These are phyloP conservation scores for Plagodis pulveraria DNA, from an alignment of 2,888 invertebrate species.

Conservation along the genomic window DNA sequence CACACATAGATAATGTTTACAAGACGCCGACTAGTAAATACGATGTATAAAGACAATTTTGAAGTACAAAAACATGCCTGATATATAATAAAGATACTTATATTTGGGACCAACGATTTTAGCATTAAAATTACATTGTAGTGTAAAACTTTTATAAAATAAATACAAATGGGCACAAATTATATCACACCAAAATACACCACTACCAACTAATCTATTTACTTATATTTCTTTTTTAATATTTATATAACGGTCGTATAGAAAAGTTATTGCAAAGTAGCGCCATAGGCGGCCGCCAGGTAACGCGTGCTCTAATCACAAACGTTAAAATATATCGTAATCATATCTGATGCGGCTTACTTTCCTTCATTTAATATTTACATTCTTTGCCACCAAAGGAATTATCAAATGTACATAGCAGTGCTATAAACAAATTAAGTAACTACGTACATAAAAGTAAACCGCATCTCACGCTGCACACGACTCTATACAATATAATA, in stretches of 20 bases:
- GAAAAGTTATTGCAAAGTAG: constrained; percentile 61
- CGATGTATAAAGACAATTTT: too few species aligned
- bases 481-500: constrained; percentile 12
- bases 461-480: constrained; percentile 20
- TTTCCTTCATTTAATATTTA: not conserved
- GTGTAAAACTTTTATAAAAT: not conserved
- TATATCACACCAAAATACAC: constrained; percentile 24
- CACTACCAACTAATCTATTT: constrained; percentile 29
- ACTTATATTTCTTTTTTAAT: constrained; percentile 19
- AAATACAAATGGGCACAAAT: constrained; percentile 10
- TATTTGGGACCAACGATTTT: too few species aligned
- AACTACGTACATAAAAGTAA: constrained; percentile 7
- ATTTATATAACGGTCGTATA: constrained; percentile 45
- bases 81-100: too few species aligned
- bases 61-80: too few species aligned
- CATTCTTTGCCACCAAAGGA: too few species aligned
- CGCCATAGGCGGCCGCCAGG: constrained; percentile 33
- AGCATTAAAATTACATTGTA: too few species aligned
- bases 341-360: constrained; percentile 13
- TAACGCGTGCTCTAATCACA: constrained; percentile 40
- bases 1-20: too few species aligned
- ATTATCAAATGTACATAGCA: too few species aligned
- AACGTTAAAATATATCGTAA: constrained; percentile 24
- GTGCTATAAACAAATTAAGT: too few species aligned
- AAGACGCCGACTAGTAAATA: not conserved